Base-by-base conservation (phyloP, 2,797 vertebrate genomes). In the Naso thynnoides region DNA sequence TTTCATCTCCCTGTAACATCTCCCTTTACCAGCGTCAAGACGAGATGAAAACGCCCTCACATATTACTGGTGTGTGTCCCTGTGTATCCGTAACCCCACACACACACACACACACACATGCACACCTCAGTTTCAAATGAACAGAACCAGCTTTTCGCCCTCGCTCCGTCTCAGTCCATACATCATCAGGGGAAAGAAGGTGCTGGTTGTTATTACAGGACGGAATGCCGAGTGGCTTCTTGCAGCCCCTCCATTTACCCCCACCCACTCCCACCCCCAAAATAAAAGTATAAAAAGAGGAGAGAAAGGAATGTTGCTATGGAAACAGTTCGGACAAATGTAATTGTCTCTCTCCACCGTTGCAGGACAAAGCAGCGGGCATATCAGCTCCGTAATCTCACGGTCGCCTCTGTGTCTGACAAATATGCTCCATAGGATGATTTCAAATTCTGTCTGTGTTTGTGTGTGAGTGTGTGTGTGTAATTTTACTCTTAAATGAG, bases 311-410 rank as follows among this genome's bases (percentile, higher is more conserved):
- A 39, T 53, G 90, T 93, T 89, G 83, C 89, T 74, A 93, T 93
- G 90, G 91, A 84, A 92, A 93, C 91, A 73, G 76, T 50, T 78
- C 61, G 47, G 86, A 89, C 90, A 86, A 89, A 84, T 58, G 78
- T 79, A 86, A 90, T 87, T 86, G 84, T 88, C 85, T 83, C 39
- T 67, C 84, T 89, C 60, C 76, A 78, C 84, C 80, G 86, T 84
- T 85, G 82, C 86, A 85, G 90, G 90, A 89, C 84, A 86, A 75
- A 68, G 76, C 84, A 81, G 81, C 21, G 41, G 74, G 54, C 63
- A 53, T 52, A 62, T 64, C 81, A 56, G 78, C 78, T 65, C 76
- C 64, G n/a, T 83, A 67, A 86, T 82, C 75, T 86, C 75, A 76
- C 27, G 19, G 24, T 78, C 78, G 48, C 67, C 27, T 87, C 73